phyloP scores from a whole-genome alignment of 2,113 vertebrate genomes.

The Amphilophus citrinellus region DNA sequence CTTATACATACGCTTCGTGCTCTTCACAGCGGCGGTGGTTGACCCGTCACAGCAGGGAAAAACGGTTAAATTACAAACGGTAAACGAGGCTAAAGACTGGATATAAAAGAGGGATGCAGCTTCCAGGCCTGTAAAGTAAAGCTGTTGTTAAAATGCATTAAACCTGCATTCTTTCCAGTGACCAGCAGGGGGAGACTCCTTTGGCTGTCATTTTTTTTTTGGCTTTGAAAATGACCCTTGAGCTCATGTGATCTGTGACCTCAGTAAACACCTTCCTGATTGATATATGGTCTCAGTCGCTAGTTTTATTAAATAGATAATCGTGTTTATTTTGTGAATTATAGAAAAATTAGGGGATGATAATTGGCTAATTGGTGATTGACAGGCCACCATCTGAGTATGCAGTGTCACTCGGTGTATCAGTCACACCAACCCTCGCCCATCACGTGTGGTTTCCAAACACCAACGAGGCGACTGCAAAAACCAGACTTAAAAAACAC shows the following conservation, averaged over 20 bases:
- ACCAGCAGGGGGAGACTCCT: neutral
- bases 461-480: neutral
- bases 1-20: neutral
- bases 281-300: too few relatives aligned
- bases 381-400: fast-evolving
- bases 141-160: neutral
- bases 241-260: neutral
- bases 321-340: neutral
- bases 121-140: neutral
- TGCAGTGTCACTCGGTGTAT: neutral
- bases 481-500: neutral
- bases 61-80: neutral
- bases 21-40: neutral
- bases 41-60: fast-evolving
- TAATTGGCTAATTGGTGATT: neutral
- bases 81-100: neutral
- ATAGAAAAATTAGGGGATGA: neutral
- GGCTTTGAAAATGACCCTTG: neutral
- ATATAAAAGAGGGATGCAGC: neutral
- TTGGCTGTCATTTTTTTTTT: neutral
- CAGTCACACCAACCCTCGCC: neutral
- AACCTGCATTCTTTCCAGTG: neutral
- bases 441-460: neutral
- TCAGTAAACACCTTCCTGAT: neutral
- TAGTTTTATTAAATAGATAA: neutral